Base-by-base conservation (phyloP, 30 jellyfish, hydroid and myxozoan species). In the Turritopsis rubra region DNA sequence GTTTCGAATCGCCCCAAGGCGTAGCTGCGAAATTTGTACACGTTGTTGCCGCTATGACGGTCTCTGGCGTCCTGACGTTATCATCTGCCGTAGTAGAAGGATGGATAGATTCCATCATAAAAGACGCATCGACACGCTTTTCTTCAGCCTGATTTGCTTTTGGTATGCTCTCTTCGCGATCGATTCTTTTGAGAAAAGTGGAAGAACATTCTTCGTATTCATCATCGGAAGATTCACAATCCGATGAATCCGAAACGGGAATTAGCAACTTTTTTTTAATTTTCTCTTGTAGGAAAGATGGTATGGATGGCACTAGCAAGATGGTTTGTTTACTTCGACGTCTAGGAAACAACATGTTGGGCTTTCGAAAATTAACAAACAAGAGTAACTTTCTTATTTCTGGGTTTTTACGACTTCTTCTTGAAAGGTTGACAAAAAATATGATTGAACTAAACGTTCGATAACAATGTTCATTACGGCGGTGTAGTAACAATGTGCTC, bases 161-260 rank as follows among this genome's bases (percentile, higher is more conserved):
- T 22, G 77, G 77, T n/a, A 68, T 27, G 21, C 77, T 68, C 19
- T 68, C 77, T 68, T 68, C 77, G 28, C 77, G 77, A 1, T 0
- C 77, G 17, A 68, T 27, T 23, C 21, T 68, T 19, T 16, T 23
- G 28, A 68, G 77, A 23, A 68, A n/a, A 7, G 21, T 68, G 19
- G 77, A 68, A 23, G 77, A 68, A 19, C 77, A 68, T 27, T 68
- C 77, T n/a, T n/a, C 77, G 19, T n/a, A 68, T n/a, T n/a, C 30
- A 23, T 68, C 60, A 27, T 68, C 77, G 17, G 77, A 68, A 19
- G 28, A n/a, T 7, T 68, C 77, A 1, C 17, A 68, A n/a, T 68
- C 77, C 17, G 77, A 7, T 0, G 28, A 22, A 7, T 68, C 77
- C 77, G 77, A 68, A n/a, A 68, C 21, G 9, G 28, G 77, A 7